Evolutionary conservation across 2,113 vertebrate genomes (phyloP), one percentile per base, ranked within the genome.

Genomic region (Oryzias curvinotus): DNA sequence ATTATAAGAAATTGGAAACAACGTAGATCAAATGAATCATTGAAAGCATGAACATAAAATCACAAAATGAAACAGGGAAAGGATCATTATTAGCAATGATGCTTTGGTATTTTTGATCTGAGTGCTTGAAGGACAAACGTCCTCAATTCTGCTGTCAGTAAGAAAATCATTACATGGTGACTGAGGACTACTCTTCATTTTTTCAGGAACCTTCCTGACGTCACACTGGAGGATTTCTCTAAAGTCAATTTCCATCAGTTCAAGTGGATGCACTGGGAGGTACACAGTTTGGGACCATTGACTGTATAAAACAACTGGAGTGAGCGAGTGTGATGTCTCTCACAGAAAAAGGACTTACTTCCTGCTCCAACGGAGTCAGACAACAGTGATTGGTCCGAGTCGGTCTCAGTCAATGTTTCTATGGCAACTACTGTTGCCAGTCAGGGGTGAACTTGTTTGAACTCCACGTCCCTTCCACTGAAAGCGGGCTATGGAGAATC

Each of bases 251-350:
- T 98, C 14, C 75, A 62, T 26, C 91, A 82, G 14, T 97, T 93
- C 89, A 93, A 92, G 51, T 98, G 96, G 97, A 96, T 98, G 64
- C 97, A 98, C 88, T 95, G 93, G 88, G 96, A 97, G 95, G 96
- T 94, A 81, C 93, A 92, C 19, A 14, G 43, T 36, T 25, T 26
- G 5, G 44, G 36, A 23, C 21, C 21, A 23, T 23, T 23, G 21
- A 23, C 2, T 23, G 21, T 23, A 14, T 15, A 44, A 14, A 12
- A 14, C 1, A 14, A 44, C 43, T 44, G 15, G 43, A 23, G 21
- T 23, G 21, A 23, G 1, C 21, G 21, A 23, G 21, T 23, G 21
- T 23, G 21, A 23, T 3, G 21, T 23, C 21, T 23, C 21, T 23
- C 21, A 23, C 21, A 23, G 21, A 23, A 23, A 23, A 23, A 23